Percentiles rank a stretch among this genome's conserved stretches.
These are phyloP conservation scores for Chironomus riparius DNA, from an alignment of 2,888 invertebrate species.

Conservation along the genomic window DNA sequence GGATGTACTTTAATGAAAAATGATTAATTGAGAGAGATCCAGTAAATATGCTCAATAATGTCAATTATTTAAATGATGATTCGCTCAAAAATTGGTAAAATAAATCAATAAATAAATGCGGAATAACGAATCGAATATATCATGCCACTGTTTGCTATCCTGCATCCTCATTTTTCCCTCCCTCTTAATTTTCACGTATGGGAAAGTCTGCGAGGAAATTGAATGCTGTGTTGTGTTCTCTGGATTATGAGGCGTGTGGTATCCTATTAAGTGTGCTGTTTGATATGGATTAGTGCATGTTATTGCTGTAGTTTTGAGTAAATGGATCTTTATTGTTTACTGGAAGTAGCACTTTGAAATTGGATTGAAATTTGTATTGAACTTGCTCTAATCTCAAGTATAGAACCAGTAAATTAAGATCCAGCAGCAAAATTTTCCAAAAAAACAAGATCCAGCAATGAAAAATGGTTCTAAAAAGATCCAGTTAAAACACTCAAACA, in stretches of 20 bases:
- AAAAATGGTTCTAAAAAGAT: too few species aligned
- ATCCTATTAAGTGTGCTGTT: too few species aligned
- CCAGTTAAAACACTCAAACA: not conserved
- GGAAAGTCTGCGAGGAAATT: not conserved
- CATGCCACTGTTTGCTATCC: not conserved
- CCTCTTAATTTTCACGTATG: not conserved
- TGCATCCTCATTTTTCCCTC: not conserved
- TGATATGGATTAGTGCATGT: too few species aligned
- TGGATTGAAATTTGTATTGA: too few species aligned
- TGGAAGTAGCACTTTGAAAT: too few species aligned
- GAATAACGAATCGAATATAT: not conserved
- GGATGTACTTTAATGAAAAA: not conserved
- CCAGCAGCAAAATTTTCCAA: too few species aligned
- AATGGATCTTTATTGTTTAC: too few species aligned
- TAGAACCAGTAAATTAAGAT: too few species aligned
- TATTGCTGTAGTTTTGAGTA: too few species aligned
- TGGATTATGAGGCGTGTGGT: not conserved
- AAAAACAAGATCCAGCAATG: too few species aligned
- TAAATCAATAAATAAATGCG: not conserved
- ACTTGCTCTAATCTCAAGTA: too few species aligned
- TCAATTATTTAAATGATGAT: not conserved
- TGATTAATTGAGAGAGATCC: not conserved
- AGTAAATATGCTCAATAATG: not conserved
- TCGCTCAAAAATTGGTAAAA: not conserved
- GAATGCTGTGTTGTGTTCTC: not conserved